Evolutionary conservation across 2,797 vertebrate species (phyloP), one percentile per base, ranked within the genome.

Genomic region (Halcyon smyrnensis): DNA sequence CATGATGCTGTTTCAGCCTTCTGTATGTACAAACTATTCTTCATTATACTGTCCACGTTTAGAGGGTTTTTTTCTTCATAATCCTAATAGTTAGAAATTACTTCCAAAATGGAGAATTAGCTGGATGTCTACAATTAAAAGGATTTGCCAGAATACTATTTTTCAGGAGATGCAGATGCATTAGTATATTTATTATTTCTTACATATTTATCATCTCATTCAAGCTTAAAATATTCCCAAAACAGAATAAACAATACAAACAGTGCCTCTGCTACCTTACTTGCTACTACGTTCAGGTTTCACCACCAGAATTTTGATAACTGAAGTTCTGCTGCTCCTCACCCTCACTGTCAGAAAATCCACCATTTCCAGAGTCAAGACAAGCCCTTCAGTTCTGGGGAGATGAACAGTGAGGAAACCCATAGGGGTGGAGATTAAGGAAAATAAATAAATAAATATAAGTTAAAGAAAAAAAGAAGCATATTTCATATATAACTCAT

Each of bases 1-100:
- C 87, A 71, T 8, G 65, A 54, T 36, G 79, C 73, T 50, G 41
- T 84, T 95, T 75, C 90, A 93, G 45, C 50, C 73, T 94, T 93
- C 77, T 77, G 84, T 6, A 43, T 0, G 4, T 13, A 46, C 0
- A 4, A 85, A 71, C 28, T 13, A 6, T 39, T 80, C 60, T 51
- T 83, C 27, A 89, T 73, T 46, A 78, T 0, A 41, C 32, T 16
- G 23, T 43, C 59, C 73, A 54, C 24, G 89, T 86, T 91, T 62
- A 60, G 45, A 84, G 46, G 27, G 53, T 19, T 54, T 12, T 62
- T 91, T 94, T 78, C 60, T 78, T 84, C 50, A 20, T 68, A 62
- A 81, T 28, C n/a, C 9, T 34, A 62, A 84, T 11, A 85, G 6
- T n/a, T 16, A 60, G 36, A 93, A 78, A 87, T 39, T 0, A 65